phyloP scores from a whole-genome alignment of 2,113 vertebrate species.

The Phyllostomus discolor region DNA sequence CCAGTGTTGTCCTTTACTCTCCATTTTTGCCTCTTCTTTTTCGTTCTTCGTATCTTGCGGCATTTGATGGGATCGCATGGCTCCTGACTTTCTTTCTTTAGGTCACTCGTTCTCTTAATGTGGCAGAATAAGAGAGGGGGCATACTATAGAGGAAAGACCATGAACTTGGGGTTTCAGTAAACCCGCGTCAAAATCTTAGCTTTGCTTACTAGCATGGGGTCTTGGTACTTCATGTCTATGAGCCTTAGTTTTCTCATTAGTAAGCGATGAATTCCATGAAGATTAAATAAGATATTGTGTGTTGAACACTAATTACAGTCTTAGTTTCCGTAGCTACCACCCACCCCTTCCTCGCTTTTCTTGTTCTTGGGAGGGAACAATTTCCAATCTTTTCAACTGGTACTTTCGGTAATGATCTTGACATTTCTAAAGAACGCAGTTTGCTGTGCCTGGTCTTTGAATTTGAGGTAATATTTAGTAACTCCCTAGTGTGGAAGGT shows the following conservation, averaged over 20 bases:
- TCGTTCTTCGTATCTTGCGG: background rate
- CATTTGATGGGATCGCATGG: background rate
- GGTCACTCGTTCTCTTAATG: background rate
- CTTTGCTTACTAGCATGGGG: background rate
- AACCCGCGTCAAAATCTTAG: background rate
- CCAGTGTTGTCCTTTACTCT: background rate
- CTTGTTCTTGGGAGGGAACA: background rate
- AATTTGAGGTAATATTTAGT: background rate
- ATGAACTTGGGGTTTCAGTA: background rate
- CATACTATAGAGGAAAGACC: background rate
- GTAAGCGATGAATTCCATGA: background rate
- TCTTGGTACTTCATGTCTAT: background rate
- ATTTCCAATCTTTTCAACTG: background rate
- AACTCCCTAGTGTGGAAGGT: background rate
- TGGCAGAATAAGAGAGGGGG: background rate
- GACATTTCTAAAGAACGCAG: background rate
- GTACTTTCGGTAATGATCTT: background rate
- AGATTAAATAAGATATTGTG: background rate
- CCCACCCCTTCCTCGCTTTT: background rate
- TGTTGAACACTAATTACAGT: background rate
- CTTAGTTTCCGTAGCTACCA: background rate
- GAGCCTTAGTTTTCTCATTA: background rate
- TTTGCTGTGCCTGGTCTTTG: background rate
- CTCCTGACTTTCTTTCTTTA: background rate
- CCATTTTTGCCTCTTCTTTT: background rate